Evolutionary conservation across 1,140 invertebrate genomes (phyloP).

Genomic region (Drosophila nigrodunni): DNA sequence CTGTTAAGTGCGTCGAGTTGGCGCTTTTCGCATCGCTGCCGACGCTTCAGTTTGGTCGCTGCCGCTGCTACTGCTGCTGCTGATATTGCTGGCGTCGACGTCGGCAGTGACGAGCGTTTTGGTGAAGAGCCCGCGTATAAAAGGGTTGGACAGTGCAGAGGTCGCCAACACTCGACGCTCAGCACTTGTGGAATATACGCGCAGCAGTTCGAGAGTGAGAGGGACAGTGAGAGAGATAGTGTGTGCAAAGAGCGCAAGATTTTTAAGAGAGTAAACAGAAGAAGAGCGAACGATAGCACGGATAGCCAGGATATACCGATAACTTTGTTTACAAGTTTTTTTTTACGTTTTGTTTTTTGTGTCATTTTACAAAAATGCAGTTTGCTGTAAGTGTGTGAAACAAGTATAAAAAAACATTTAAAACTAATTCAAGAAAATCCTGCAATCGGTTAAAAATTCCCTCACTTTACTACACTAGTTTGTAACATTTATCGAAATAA

Average conservation of each 20-base stretch:
- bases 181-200: constrained; percentile 47
- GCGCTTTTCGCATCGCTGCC: constrained; percentile 61
- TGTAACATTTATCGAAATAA: not conserved
- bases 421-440: too few relatives aligned
- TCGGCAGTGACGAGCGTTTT: constrained; percentile 47
- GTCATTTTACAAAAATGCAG: constrained; percentile 30
- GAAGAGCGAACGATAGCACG: constrained; percentile 12
- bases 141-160: constrained; percentile 72
- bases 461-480: too few relatives aligned
- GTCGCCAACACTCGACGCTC: constrained; percentile 70
- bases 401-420: not conserved
- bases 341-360: constrained; percentile 25
- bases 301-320: constrained; percentile 19
- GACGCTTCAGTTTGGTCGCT: not conserved
- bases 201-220: constrained; percentile 3
- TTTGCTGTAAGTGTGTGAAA: constrained; percentile 50
- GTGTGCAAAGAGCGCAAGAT: too few relatives aligned
- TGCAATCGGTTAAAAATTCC: not conserved
- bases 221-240: not conserved
- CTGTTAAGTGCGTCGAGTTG: constrained; percentile 51
- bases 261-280: not conserved
- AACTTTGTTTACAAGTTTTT: constrained; percentile 13
- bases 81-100: constrained; percentile 19
- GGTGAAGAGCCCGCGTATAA: constrained; percentile 65
- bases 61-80: constrained; percentile 12